phyloP scores from a whole-genome alignment of 2,797 vertebrate species.

The Sebastes cheni region DNA sequence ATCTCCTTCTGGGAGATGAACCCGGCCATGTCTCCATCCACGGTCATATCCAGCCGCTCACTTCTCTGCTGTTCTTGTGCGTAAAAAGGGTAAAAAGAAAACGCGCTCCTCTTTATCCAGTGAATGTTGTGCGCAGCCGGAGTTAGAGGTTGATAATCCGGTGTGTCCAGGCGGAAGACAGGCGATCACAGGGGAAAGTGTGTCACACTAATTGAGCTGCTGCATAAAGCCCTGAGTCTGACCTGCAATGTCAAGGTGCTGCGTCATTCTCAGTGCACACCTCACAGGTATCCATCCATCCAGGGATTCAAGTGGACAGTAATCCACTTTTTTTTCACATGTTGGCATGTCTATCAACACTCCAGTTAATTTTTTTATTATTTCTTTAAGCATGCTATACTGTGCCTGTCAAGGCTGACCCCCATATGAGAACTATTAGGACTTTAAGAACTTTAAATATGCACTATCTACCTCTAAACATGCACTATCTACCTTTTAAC shows the following conservation, averaged over 20 bases:
- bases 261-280: constrained; percentile 38
- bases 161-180: constrained; percentile 43
- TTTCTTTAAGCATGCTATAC: no score
- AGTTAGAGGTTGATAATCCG: constrained; percentile 62
- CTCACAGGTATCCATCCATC: neutral
- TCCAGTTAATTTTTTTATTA: no score
- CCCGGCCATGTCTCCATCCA: constrained; percentile 45
- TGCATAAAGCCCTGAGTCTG: constrained; percentile 53
- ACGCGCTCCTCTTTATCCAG: neutral
- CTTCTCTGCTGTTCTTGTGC: neutral
- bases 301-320: no score
- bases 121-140: constrained; percentile 9
- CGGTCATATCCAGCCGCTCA: constrained; percentile 61
- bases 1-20: constrained; percentile 90
- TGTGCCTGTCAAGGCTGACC: no score
- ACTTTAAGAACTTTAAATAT: no score
- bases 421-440: no score
- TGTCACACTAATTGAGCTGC: constrained; percentile 76
- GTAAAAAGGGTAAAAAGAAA: neutral
- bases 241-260: constrained; percentile 37
- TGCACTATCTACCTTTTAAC: no score
- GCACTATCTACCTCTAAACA: no score
- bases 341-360: no score
- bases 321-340: no score
- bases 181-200: constrained; percentile 57